Evolutionary conservation across 2,888 invertebrate genomes (phyloP), one percentile per base, ranked within the genome.

Genomic region (Aquatica leii): DNA sequence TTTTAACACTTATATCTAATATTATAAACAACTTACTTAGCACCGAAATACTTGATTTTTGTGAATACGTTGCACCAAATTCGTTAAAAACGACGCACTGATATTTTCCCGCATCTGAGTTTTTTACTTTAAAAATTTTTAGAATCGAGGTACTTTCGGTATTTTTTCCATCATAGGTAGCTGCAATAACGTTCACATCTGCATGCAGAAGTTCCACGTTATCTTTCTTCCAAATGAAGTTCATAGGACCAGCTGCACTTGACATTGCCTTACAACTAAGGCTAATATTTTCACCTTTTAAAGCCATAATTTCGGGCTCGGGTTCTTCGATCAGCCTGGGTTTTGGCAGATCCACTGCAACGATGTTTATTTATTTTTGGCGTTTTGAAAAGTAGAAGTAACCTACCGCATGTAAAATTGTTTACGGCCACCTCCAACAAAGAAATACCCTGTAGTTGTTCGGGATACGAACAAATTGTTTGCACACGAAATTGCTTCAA

Each of bases 31-130:
- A 78, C 85, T 82, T 82, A 90, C 90, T 91, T 67, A 93, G 89
- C 71, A 97, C 95, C 55, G 91, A 91, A 59, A 97, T 89, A 77
- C 89, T 90, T 9, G 95, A 93, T 79, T 92, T 93, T 58, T 88
- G 85, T 0, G 97, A 97, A 80, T 95, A 97, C 2, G 93, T 92
- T 5, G 93, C 91, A 4, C 97, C 97, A 83, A 91, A 95, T 68
- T 87, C 88, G 79, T 97, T 97, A 12, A 91, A 89, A 8, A 95
- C 94, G 68, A 95, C 89, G 83, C 98, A 98, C 80, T 98, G 97
- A 81, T 97, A 98, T 79, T 88, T 88, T 0, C 97, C 97, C 64
- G 92, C 91, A 80, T 95, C 90, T 41, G 87, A 85, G 81, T 94
- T 90, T 55, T 90, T 89, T 0, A 96, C 89, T 78, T 92, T 90